phyloP scores from a whole-genome alignment of 37 sponge, comb jelly and placozoan genomes.

The Petrosia ficiformis region DNA sequence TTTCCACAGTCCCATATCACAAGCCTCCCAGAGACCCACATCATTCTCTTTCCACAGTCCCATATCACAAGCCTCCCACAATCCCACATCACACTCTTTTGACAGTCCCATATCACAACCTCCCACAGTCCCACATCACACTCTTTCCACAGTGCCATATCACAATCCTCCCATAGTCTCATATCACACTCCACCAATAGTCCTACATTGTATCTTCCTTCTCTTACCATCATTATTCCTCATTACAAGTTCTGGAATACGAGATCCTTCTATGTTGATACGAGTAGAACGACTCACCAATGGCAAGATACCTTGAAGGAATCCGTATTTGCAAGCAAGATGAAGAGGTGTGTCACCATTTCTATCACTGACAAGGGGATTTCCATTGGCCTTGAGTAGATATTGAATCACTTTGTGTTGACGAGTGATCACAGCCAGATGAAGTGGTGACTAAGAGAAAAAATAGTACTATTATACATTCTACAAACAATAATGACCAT shows the following conservation, averaged over 20 bases:
- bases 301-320: slow-evolving; percentile 38
- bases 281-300: slow-evolving; percentile 52
- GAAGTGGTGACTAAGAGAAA: slow-evolving; percentile 72
- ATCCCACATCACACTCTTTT: background rate
- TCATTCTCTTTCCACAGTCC: background rate
- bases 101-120: background rate
- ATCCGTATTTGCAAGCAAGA: slow-evolving; percentile 75
- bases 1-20: background rate
- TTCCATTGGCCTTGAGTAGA: slow-evolving; percentile 72
- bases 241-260: slow-evolving; percentile 60
- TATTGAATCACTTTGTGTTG: slow-evolving; percentile 75
- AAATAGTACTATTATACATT: no score
- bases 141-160: background rate
- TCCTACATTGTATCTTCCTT: background rate
- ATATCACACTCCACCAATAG: background rate
- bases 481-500: no score
- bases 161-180: background rate
- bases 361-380: slow-evolving; percentile 71
- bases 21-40: background rate
- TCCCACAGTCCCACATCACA: background rate
- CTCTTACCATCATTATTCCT: slow-evolving; percentile 62
- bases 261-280: slow-evolving; percentile 55
- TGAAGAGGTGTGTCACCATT: slow-evolving; percentile 88
- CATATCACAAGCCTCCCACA: background rate
- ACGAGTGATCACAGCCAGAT: slow-evolving; percentile 79